Conservation (phyloP, 2,797 vertebrate genomes). For the Sebastes minor region DNA sequence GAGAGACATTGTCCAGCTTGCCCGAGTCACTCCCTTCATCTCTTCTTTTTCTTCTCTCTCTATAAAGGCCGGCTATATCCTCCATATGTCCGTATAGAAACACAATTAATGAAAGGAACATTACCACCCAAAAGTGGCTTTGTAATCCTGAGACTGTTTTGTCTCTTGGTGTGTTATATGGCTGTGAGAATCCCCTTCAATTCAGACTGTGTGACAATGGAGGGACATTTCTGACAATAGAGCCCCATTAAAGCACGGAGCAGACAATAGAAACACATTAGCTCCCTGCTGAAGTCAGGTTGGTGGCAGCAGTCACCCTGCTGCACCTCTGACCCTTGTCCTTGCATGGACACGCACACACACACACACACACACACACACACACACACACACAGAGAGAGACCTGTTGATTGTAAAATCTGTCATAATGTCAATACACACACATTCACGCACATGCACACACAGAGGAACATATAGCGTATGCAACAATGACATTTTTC, state of each 20-base stretch:
- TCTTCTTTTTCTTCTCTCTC: background rate
- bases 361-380: slow-evolving; percentile 14
- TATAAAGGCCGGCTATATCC: slow-evolving; percentile 23
- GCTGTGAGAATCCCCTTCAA: slow-evolving; percentile 41
- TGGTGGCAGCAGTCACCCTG: slow-evolving; percentile 59
- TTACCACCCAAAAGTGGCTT: slow-evolving; percentile 37
- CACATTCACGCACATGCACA: background rate
- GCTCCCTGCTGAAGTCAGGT: slow-evolving; percentile 48
- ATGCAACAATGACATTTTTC: slow-evolving; percentile 39
- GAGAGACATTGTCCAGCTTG: slow-evolving; percentile 48
- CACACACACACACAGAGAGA: background rate
- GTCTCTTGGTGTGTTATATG: slow-evolving; percentile 41
- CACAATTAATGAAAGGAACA: slow-evolving; percentile 44
- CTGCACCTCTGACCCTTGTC: slow-evolving; percentile 59
- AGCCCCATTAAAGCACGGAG: slow-evolving; percentile 35
- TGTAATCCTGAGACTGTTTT: slow-evolving; percentile 41
- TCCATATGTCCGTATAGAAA: slow-evolving; percentile 41
- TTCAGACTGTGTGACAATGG: slow-evolving; percentile 54
- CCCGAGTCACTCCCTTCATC: background rate
- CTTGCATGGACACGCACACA: background rate
- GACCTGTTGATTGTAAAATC: slow-evolving; percentile 42
- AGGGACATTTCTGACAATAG: slow-evolving; percentile 65
- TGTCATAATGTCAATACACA: slow-evolving; percentile 34
- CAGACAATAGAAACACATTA: slow-evolving; percentile 64
- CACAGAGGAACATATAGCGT: slow-evolving; percentile 3